phyloP scores from a whole-genome alignment of 1,140 invertebrate genomes.

The Drosophila neocordata region DNA sequence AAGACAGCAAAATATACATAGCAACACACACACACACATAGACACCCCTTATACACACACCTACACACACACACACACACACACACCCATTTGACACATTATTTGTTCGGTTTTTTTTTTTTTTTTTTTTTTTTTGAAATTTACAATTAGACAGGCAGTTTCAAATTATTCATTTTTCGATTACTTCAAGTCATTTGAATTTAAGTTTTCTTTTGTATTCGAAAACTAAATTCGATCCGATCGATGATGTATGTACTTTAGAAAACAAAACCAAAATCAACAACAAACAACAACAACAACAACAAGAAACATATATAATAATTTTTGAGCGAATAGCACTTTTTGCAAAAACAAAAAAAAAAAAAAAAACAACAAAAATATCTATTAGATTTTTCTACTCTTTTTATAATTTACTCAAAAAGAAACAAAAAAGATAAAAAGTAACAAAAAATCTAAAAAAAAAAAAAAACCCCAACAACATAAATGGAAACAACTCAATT shows the following conservation, averaged over 20 bases:
- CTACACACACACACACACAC: constrained; percentile 25
- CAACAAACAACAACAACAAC: constrained; percentile 22
- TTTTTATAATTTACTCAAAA: constrained; percentile 80
- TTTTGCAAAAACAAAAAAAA: constrained; percentile 66
- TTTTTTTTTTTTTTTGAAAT: constrained; percentile 52
- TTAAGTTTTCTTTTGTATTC: constrained; percentile 69
- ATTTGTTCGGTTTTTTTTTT: neutral
- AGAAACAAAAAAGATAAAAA: constrained; percentile 42
- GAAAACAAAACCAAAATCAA: constrained; percentile 42
- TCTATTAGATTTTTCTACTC: constrained; percentile 81
- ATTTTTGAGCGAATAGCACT: constrained; percentile 81
- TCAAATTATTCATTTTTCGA: constrained; percentile 32
- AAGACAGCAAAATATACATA: constrained; percentile 33
- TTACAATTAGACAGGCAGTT: constrained; percentile 78
- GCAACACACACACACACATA: constrained; percentile 16
- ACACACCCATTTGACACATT: constrained; percentile 36
- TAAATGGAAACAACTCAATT: constrained; percentile 21
- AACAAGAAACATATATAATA: constrained; percentile 56
- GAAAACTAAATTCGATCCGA: constrained; percentile 38
- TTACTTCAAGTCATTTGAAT: constrained; percentile 52
- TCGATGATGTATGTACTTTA: constrained; percentile 54
- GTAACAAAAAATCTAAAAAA: constrained; percentile 52
- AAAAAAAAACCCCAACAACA: constrained; percentile 37
- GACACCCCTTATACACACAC: constrained; percentile 23
- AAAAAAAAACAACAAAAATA: constrained; percentile 50